Base-by-base conservation (phyloP, 2,888 invertebrate species). In the Anoplius nigerrimus region DNA sequence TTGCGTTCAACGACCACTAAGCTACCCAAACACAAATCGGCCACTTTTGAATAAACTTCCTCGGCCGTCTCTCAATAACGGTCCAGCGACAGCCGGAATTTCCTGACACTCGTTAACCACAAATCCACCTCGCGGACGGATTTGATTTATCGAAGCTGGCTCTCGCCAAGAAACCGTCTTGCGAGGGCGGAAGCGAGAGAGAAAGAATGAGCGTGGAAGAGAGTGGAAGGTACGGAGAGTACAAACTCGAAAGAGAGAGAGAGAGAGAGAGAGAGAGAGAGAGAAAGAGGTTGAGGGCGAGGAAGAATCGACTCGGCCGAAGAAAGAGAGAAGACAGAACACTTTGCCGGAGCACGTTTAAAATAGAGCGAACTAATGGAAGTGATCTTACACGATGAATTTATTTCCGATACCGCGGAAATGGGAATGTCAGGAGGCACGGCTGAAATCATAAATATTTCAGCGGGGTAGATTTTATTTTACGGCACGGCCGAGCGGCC, bases 331-430 rank as follows among this genome's bases (percentile, higher is more conserved):
- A 34, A 34, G 34, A 34, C 34, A 46, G 15, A 15, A 42, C 45
- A 21, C 45, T 46, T 18, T 24, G 24, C 15, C 21, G 24, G 54
- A 5, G 62, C 45, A 43, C 45, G 53, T 51, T 52, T 21, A 54
- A 45, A 62, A 62, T 54, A 54, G 54, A 53, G 45, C 62, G 61
- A 60, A 54, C 22, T 54, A 62, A 62, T 22, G 62, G 43, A 54
- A 55, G 45, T 43, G 45, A 46, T 48, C 46, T 21, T 24, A 22
- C 46, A 24, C 46, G 48, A 58, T 58, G 48, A 58, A 58, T 58
- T 58, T 58, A 58, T 58, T 46, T 58, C 48, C 58, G 58, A 58
- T 58, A 58, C 16, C 46, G 24, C 43, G 46, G 58, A 58, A 58
- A 58, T 46, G 18, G 58, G 58, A 58, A 58, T 43, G 42, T 56